Base-by-base conservation (phyloP, 2,888 invertebrate genomes). In the Aporophyla nigra region DNA sequence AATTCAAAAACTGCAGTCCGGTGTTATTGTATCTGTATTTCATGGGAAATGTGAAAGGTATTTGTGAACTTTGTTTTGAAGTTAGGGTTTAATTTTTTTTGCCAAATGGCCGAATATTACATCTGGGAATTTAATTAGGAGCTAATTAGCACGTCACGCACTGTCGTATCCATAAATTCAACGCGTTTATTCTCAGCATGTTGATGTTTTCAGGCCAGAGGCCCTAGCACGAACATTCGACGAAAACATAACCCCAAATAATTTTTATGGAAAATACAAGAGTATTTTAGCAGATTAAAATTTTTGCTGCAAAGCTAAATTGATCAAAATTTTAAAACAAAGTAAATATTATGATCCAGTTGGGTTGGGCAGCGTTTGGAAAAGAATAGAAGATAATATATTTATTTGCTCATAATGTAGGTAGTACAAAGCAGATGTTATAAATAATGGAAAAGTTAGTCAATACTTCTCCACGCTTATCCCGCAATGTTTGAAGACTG, bases 1-100 rank as follows among this genome's bases (percentile, higher is more conserved):
- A 19, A 73, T 72, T 56, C 73, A 63, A 63, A n/a, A 33, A 65
- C 62, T 81, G 67, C 67, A 80, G 51, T 33, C 51, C 19, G 19
- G 49, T 62, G 54, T 74, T 75, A 73, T 56, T 56, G 43, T 56
- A 73, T 54, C 21, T 21, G 78, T 68, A 24, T 61, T 53, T 62
- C 43, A 79, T 54, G n/a, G 27, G 7, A 21, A 54, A 5, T 9
- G 5, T 19, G n/a, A 1, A n/a, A n/a, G n/a, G 49, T 40, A 14
- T 73, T 79, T 51, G 21, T 72, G 16, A 14, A 24, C 12, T 5
- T 54, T 51, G 54, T 51, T 49, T 51, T 16, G n/a, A 51, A 43
- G 62, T 71, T 40, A 43, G 49, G 49, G 62, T 16, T 79, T 71
- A 59, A 76, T 16, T 76, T 14, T 24, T n/a, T 24, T 40, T 7